Conservation (phyloP, 2,113 vertebrate genomes). For the Mus pahari region DNA sequence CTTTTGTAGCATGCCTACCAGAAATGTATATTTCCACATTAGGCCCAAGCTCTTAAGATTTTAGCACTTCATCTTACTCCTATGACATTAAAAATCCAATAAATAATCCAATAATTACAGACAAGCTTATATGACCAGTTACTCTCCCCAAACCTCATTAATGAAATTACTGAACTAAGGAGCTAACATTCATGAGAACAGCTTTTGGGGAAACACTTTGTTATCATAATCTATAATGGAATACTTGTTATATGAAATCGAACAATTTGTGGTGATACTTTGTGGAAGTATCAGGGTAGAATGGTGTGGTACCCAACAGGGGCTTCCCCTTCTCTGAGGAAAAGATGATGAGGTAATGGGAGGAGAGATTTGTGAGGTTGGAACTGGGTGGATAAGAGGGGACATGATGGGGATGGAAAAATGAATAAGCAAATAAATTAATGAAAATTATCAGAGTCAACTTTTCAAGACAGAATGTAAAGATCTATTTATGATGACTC, state of each 20-base stretch:
- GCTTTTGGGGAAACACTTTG: neutral
- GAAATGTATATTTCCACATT: neutral
- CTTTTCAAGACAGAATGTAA: neutral
- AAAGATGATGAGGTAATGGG: too few relatives aligned
- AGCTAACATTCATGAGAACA: too few relatives aligned
- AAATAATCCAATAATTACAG: neutral
- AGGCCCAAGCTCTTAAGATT: neutral
- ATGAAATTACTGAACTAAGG: neutral
- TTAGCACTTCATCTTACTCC: neutral
- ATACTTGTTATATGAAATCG: neutral
- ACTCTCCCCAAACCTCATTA: too few relatives aligned
- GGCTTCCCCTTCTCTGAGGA: too few relatives aligned
- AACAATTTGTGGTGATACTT: neutral
- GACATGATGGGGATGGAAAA: too few relatives aligned
- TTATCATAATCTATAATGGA: neutral
- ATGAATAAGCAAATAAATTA: too few relatives aligned
- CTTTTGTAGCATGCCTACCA: too few relatives aligned
- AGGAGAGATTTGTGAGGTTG: too few relatives aligned
- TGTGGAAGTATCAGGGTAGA: neutral
- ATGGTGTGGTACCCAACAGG: too few relatives aligned
- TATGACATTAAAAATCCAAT: neutral
- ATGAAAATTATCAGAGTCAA: neutral
- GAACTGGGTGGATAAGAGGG: too few relatives aligned
- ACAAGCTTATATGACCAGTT: neutral
- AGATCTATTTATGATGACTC: neutral